Evolutionary conservation across 2,113 vertebrate species (phyloP).

Genomic region (crab-eating macaque (Macaca fascicularis)): T2T-MFA8v1.1 NC_088395.1:50430501-50431000

Average conservation of each 20-base stretch:
- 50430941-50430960: neutral
- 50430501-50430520: constrained; percentile 16
- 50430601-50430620: constrained; percentile 38
- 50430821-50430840: constrained; percentile 28
- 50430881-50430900: neutral
- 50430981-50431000: neutral
- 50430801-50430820: neutral
- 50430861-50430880: constrained; percentile 44
- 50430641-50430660: constrained; percentile 28
- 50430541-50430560: neutral
- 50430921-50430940: constrained; percentile 17
- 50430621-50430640: neutral
- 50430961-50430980: neutral
- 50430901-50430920: constrained; percentile 12
- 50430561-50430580: neutral
- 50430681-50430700: neutral
- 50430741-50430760: constrained; percentile 4
- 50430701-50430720: neutral
- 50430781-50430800: constrained; percentile 34
- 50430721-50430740: neutral
- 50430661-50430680: neutral
- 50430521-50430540: neutral
- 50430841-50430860: neutral
- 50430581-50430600: constrained; percentile 29
- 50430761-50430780: constrained; percentile 11